phyloP scores from a whole-genome alignment of 53 echinoderm and acorn worm species.

The Mesocentrotus franciscanus region DNA sequence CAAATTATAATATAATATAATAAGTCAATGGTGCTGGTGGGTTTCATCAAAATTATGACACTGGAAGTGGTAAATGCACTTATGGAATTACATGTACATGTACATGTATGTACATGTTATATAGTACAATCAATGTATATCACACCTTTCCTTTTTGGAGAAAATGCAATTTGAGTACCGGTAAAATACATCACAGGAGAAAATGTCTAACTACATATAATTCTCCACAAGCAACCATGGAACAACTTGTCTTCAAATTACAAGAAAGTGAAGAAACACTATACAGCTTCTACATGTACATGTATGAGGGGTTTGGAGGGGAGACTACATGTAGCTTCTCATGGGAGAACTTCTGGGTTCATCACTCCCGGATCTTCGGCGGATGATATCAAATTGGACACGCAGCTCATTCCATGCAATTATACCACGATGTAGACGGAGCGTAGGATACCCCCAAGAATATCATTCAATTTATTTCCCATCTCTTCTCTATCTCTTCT shows the following conservation, averaged over 20 bases:
- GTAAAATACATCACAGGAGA: too few relatives aligned
- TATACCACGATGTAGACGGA: constrained; percentile 14
- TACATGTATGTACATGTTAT: too few relatives aligned
- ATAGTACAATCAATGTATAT: too few relatives aligned
- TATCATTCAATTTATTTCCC: constrained; percentile 35
- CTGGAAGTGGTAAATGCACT: too few relatives aligned
- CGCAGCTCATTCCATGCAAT: constrained; percentile 39
- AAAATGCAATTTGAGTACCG: too few relatives aligned
- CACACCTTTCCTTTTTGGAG: too few relatives aligned
- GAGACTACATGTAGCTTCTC: neutral
- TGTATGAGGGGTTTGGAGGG: neutral
- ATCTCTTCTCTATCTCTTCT: neutral
- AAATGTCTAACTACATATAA: too few relatives aligned
- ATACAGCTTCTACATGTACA: neutral
- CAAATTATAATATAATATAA: too few relatives aligned
- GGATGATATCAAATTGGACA: constrained; percentile 50
- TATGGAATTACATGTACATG: too few relatives aligned
- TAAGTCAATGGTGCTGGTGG: too few relatives aligned
- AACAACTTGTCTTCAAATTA: neutral
- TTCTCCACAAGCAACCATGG: neutral
- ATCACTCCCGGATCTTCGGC: neutral
- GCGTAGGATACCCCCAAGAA: constrained; percentile 17
- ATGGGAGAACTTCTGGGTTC: neutral
- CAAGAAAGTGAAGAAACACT: neutral
- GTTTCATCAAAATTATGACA: too few relatives aligned